Base-by-base conservation (phyloP, 2,113 vertebrate species). In the Pangasianodon gigas region DNA sequence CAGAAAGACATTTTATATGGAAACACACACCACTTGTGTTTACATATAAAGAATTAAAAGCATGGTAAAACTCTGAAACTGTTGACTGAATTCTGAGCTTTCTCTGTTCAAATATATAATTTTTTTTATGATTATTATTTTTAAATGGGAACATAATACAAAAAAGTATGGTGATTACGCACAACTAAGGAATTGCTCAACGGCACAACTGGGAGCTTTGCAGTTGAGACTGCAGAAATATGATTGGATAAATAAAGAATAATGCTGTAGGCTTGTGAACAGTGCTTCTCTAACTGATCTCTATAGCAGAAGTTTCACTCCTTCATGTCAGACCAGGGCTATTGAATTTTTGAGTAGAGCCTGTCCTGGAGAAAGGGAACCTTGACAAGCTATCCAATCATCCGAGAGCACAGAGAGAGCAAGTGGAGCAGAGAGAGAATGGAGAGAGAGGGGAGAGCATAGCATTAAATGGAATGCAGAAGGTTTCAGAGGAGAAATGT, bases 331-430 rank as follows among this genome's bases (percentile, higher is more conserved):
- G 62, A 74, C n/a, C 65, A 48, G 77, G 48, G 41, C 77, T 91
- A 91, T 90, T 92, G 88, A 88, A 86, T 92, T 92, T 87, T 91
- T 86, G 82, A 92, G 82, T 84, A 88, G 88, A 93, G 89, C 62
- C 85, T 89, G 84, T 69, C 87, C 87, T 88, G 88, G 85, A 92
- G 87, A 90, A 86, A 90, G 62, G 71, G 84, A 86, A 93, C 91
- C 87, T 89, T 93, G 90, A 92, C 88, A 94, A 92, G 91, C 89
- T 90, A 91, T 93, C 65, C 84, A 91, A 90, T 93, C 91, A 93
- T 94, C 88, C 84, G 52, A 80, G 86, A 85, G 88, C 65, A 87
- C 51, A 75, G 32, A 52, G 62, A 51, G 37, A 65, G 44, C 54
- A 48, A 81, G 37, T 44, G 41, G 6, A 71, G 29, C 69, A 51